Percentiles rank a stretch among this genome's conserved stretches.
Evolutionary conservation across 2,888 invertebrate genomes (phyloP).

Genomic region (Meiosimyza platycephala): DNA sequence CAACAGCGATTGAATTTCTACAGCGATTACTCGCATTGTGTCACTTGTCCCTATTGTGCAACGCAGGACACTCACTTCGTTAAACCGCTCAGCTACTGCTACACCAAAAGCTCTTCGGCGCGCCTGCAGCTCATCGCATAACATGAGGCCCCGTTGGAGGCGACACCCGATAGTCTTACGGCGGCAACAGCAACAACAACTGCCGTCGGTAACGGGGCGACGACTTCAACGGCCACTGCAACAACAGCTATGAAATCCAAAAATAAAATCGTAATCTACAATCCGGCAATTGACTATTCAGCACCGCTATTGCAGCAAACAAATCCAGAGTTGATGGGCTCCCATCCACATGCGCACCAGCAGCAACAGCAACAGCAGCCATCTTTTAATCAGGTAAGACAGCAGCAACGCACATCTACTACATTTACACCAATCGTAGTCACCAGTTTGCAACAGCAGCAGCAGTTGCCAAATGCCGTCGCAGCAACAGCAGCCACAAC

Average conservation of each 20-base stretch:
- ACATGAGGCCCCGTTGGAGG: slow-evolving; percentile 81
- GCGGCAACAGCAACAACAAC: slow-evolving; percentile 54
- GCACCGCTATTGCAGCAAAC: slow-evolving; percentile 64
- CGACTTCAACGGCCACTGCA: slow-evolving; percentile 50
- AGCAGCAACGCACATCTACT: slow-evolving; percentile 20
- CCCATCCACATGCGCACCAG: slow-evolving; percentile 62
- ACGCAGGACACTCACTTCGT: slow-evolving; percentile 94
- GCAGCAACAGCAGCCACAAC: slow-evolving; percentile 39
- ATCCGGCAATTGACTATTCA: slow-evolving; percentile 63
- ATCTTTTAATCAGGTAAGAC: slow-evolving; percentile 41
- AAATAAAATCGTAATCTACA: slow-evolving; percentile 52
- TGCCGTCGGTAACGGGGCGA: slow-evolving; percentile 42
- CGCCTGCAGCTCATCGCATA: slow-evolving; percentile 86
- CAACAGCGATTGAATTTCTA: slow-evolving; percentile 90
- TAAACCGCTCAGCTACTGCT: slow-evolving; percentile 87
- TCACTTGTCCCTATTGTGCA: slow-evolving; percentile 92
- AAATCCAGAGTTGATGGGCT: slow-evolving; percentile 60
- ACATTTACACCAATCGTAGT: slow-evolving; percentile 35
- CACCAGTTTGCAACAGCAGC: slow-evolving; percentile 37
- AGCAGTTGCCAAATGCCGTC: slow-evolving; percentile 36
- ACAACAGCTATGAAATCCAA: slow-evolving; percentile 40
- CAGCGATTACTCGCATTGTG: slow-evolving; percentile 93
- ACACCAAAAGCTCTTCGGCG: slow-evolving; percentile 79
- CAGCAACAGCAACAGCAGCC: slow-evolving; percentile 39
- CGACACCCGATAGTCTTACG: slow-evolving; percentile 51